phyloP scores from a whole-genome alignment of 23 tunicate genomes.

The Diplosoma virens region DNA sequence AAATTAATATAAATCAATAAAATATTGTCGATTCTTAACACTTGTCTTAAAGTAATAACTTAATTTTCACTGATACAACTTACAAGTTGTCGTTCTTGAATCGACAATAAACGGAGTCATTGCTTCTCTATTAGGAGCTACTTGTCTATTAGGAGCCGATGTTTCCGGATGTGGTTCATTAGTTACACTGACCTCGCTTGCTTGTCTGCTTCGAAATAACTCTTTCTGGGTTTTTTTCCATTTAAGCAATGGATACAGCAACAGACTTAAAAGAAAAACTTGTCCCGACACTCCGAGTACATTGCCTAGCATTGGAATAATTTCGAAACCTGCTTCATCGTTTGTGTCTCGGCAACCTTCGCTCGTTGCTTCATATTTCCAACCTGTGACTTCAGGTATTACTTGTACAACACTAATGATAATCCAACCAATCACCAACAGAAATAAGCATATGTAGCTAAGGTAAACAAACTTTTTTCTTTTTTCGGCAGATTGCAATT shows the following conservation, averaged over 20 bases:
- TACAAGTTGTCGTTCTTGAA: too few relatives aligned
- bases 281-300: conserved; percentile 27
- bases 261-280: conserved; percentile 10
- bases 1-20: too few relatives aligned
- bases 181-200: too few relatives aligned
- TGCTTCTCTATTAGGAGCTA: too few relatives aligned
- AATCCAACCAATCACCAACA: conserved; percentile 20
- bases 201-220: too few relatives aligned
- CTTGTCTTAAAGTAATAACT: too few relatives aligned
- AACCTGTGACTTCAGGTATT: conserved; percentile 55
- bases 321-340: conserved; percentile 39
- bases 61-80: too few relatives aligned
- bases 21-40: too few relatives aligned
- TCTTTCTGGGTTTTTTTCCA: not conserved
- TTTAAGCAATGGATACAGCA: conserved; percentile 14
- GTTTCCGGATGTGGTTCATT: too few relatives aligned
- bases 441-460: conserved; percentile 38
- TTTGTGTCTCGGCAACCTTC: conserved; percentile 57
- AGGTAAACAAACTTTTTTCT: not conserved
- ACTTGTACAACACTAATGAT: conserved; percentile 35
- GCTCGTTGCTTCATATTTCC: conserved; percentile 51
- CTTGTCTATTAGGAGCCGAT: too few relatives aligned
- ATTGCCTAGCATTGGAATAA: conserved; percentile 31
- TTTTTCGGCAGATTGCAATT: conserved; percentile 26
- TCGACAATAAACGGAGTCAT: too few relatives aligned